Base-by-base conservation (phyloP, 2,113 vertebrate species). In the Monarcha castaneiventris region DNA sequence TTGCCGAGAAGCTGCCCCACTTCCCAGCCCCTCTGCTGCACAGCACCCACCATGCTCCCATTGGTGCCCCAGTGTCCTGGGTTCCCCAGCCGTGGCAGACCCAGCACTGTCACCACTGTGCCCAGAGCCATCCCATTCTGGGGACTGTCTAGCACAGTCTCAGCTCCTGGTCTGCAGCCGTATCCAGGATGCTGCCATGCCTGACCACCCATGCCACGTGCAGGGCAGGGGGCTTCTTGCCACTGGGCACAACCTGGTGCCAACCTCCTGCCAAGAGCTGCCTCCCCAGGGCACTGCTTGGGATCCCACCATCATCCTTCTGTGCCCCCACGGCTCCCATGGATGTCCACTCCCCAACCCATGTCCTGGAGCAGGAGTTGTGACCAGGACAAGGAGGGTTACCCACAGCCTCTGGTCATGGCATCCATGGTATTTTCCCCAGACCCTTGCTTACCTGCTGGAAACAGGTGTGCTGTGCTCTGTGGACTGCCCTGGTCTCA, bases 331-430 rank as follows among this genome's bases (percentile, higher is more conserved):
- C 1, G 0, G 26, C 7, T 89, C 63, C 72, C 26, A 11, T 2
- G 11, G 22, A 16, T 23, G 16, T 7, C 18, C 0, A 0, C 20
- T 55, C 25, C 26, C 74, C 46, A 35, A 2, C 35, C 39, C 48
- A 11, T 3, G 4, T n/a, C 71, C 54, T 15, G 16, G 39, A 80
- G 86, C 63, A 54, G 77, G 12, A 84, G 48, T 23, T 37, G 33
- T 51, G 61, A 43, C 37, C 2, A 3, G 69, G 55, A 33, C 13
- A 27, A 30, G 18, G 14, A 46, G 9, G 13, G 39, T 20, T 44
- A 67, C 32, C 30, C 1, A 0, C 56, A 74, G 66, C 30, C 30
- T 49, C 41, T 3, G 11, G 23, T 67, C 1, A 0, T 11, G 4
- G 37, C 39, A 52, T 29, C 9, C 12, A 3, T 9, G 32, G 6